Percentiles rank a stretch among this genome's conserved stretches.
Conservation (phyloP, 2,888 invertebrate species). For the Zygogramma bicolorata region DNA sequence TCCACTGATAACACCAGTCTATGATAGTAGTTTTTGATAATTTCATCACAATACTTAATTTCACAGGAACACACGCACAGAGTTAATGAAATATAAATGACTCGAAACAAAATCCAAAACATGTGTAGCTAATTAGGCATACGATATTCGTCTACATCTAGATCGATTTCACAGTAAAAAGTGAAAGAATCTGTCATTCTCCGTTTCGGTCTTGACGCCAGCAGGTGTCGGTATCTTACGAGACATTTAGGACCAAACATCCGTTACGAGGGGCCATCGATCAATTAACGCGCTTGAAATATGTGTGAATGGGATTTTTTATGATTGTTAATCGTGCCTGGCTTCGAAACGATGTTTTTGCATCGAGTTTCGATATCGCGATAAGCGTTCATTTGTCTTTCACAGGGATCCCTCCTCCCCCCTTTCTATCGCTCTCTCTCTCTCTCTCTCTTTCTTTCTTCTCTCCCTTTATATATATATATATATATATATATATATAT, state of each 20-base stretch:
- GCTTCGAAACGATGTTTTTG: not conserved
- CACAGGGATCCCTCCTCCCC: no score
- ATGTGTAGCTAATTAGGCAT: constrained; percentile 57
- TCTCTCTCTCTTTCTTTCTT: no score
- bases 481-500: no score
- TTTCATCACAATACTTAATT: not conserved
- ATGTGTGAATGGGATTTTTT: constrained; percentile 32
- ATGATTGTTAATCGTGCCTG: not conserved
- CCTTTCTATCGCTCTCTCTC: no score
- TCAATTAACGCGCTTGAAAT: constrained; percentile 45
- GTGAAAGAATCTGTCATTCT: constrained; percentile 51
- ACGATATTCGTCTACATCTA: constrained; percentile 57
- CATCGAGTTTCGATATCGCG: not conserved
- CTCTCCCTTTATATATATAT: no score
- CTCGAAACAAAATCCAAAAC: constrained; percentile 53
- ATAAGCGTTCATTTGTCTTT: no score
- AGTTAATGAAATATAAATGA: constrained; percentile 53
- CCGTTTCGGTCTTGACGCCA: constrained; percentile 40
- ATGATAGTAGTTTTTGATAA: no score
- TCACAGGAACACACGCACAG: not conserved
- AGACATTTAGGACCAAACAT: constrained; percentile 59
- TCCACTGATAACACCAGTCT: no score
- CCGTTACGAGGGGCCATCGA: constrained; percentile 54
- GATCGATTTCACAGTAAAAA: constrained; percentile 53
- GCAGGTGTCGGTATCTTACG: constrained; percentile 49